These are phyloP conservation scores for Seladonia tumulorum DNA, from an alignment of 2,888 invertebrate genomes.

Conservation along the genomic window DNA sequence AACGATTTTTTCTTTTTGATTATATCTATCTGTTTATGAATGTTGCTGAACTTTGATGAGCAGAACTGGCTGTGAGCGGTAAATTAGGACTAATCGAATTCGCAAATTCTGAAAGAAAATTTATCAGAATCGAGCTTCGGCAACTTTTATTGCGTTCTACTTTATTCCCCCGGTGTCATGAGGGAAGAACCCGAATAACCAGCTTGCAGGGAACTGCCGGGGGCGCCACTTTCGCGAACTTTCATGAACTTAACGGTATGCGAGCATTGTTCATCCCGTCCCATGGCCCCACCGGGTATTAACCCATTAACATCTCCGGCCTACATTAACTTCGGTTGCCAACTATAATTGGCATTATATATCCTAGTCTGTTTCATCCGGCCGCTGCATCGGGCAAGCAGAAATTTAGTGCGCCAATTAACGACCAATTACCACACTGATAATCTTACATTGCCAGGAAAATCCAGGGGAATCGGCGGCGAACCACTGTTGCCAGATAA, in stretches of 20 bases:
- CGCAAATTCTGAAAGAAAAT: not conserved
- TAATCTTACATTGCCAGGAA: conserved; percentile 45
- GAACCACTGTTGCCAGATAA: conserved; percentile 3
- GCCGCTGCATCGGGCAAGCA: conserved; percentile 55
- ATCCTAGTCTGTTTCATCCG: conserved; percentile 61
- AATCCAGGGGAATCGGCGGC: conserved; percentile 12
- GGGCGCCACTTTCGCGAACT: conserved; percentile 61
- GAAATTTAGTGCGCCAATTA: conserved; percentile 58
- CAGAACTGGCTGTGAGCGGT: not conserved
- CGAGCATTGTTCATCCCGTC: conserved; percentile 61
- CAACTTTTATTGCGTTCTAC: conserved; percentile 51
- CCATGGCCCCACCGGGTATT: conserved; percentile 56
- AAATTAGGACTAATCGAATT: not conserved
- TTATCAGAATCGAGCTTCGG: conserved; percentile 11
- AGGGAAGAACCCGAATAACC: conserved; percentile 37
- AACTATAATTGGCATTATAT: conserved; percentile 63
- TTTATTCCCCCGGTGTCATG: conserved; percentile 40
- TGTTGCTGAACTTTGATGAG: not conserved
- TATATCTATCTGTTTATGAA: not conserved
- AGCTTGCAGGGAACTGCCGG: conserved; percentile 52
- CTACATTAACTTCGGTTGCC: conserved; percentile 64
- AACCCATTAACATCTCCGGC: conserved; percentile 62
- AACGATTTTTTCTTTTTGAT: not conserved
- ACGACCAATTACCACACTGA: conserved; percentile 54
- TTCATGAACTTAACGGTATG: conserved; percentile 52